phyloP scores from a whole-genome alignment of 92 coral and sea anemone species.

The Zoanthus gigantus region DNA sequence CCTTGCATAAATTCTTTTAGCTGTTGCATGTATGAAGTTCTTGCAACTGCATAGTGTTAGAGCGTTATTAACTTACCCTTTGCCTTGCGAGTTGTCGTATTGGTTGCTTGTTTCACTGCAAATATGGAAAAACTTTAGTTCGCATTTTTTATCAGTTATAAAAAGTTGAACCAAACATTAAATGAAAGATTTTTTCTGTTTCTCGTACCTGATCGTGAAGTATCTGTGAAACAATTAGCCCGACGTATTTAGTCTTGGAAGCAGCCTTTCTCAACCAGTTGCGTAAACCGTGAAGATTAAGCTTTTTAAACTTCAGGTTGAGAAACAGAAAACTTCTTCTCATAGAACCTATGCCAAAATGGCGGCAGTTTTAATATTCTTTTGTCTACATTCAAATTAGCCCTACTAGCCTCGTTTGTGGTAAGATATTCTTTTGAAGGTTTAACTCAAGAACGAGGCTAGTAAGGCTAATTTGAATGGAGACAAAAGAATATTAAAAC shows the following conservation, averaged over 20 bases:
- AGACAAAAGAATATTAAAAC: no score
- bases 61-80: no score
- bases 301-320: not conserved
- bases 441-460: no score
- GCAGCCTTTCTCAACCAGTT: not conserved
- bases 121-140: not conserved
- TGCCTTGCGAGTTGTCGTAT: not conserved
- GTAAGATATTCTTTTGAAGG: no score
- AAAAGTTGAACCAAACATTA: conserved; percentile 2
- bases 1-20: no score
- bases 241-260: not conserved
- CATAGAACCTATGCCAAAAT: not conserved
- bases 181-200: conserved; percentile 40
- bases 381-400: no score
- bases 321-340: conserved; percentile 43
- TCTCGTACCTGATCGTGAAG: conserved; percentile 30
- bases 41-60: no score
- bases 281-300: not conserved
- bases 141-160: not conserved
- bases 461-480: no score
- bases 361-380: no score
- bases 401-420: no score
- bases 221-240: not conserved
- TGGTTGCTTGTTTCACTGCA: conserved; percentile 14
- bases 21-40: no score